These are phyloP conservation scores for Torymus aiolomorphi DNA, from an alignment of 2,888 invertebrate species.

Conservation along the genomic window DNA sequence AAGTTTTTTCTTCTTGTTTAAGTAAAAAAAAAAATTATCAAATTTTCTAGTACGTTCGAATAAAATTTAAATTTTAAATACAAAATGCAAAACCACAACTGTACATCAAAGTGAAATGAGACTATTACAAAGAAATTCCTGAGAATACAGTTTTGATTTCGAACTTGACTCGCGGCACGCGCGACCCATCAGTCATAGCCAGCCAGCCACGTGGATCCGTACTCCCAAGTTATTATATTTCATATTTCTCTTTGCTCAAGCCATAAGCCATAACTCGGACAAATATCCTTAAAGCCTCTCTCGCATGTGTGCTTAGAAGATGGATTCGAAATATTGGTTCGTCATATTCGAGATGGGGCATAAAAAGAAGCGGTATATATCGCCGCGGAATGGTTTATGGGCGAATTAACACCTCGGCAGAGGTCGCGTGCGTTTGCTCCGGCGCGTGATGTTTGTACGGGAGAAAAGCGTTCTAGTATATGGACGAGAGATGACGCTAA, in stretches of 20 bases:
- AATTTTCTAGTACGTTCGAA: no score
- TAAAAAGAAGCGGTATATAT: background rate
- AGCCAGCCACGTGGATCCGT: conserved; percentile 8
- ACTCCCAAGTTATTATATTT: conserved; percentile 42
- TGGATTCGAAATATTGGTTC: conserved; percentile 33
- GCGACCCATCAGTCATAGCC: background rate
- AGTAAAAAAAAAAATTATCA: no score
- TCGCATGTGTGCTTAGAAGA: conserved; percentile 7
- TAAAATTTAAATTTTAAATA: no score
- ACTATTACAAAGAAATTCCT: no score
- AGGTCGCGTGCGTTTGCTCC: background rate
- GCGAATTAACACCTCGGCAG: conserved; percentile 19
- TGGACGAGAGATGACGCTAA: conserved; percentile 8
- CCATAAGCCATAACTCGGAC: conserved; percentile 32
- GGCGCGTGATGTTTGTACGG: background rate
- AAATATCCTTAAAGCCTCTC: conserved; percentile 6
- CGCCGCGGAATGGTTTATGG: background rate
- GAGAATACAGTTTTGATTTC: no score
- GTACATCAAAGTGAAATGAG: no score
- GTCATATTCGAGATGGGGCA: background rate
- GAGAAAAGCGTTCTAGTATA: conserved; percentile 4
- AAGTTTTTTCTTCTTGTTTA: no score
- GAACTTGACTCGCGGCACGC: conserved; percentile 23
- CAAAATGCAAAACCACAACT: no score
- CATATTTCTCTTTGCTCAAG: conserved; percentile 37